Conservation (phyloP, 2,797 vertebrate species). For the Pangasius krempfi region DNA sequence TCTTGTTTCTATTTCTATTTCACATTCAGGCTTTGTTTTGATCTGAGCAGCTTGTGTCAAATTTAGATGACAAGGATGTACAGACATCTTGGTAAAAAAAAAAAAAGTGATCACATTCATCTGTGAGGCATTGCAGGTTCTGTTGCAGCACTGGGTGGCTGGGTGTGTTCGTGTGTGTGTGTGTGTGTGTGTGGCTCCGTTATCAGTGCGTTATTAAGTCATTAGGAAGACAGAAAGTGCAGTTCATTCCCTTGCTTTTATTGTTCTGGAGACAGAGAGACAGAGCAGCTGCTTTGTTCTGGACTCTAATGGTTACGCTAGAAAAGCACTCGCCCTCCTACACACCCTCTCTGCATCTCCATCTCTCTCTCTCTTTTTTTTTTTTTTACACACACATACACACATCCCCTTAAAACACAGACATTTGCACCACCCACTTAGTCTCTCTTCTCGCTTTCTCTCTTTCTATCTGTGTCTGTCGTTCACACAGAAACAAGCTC, state of each 20-base stretch:
- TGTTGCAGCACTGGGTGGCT: not conserved
- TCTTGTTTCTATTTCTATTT: not conserved
- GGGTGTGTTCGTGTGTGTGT: slow-evolving; percentile 3
- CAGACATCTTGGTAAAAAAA: not conserved
- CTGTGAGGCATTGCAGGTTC: not conserved
- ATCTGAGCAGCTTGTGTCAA: not conserved
- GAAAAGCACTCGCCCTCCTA: slow-evolving; percentile 43
- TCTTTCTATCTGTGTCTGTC: not conserved
- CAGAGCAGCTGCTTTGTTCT: slow-evolving; percentile 55
- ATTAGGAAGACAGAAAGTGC: slow-evolving; percentile 49
- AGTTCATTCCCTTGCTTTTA: slow-evolving; percentile 43
- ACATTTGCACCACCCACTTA: slow-evolving; percentile 20
- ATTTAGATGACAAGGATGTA: not conserved
- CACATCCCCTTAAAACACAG: slow-evolving; percentile 29
- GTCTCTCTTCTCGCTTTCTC: slow-evolving; percentile 14
- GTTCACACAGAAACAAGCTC: slow-evolving; percentile 11
- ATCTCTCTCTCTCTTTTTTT: slow-evolving; percentile 6
- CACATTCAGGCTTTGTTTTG: slow-evolving; percentile 2
- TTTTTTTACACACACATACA: slow-evolving; percentile 10
- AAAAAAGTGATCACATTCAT: not conserved
- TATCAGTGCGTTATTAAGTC: slow-evolving; percentile 42
- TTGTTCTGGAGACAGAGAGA: slow-evolving; percentile 40
- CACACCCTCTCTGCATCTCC: slow-evolving; percentile 4
- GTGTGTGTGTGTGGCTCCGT: slow-evolving; percentile 23
- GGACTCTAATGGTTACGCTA: slow-evolving; percentile 48